Conservation (phyloP, 2,113 vertebrate genomes). For the Salvelinus fontinalis region DNA sequence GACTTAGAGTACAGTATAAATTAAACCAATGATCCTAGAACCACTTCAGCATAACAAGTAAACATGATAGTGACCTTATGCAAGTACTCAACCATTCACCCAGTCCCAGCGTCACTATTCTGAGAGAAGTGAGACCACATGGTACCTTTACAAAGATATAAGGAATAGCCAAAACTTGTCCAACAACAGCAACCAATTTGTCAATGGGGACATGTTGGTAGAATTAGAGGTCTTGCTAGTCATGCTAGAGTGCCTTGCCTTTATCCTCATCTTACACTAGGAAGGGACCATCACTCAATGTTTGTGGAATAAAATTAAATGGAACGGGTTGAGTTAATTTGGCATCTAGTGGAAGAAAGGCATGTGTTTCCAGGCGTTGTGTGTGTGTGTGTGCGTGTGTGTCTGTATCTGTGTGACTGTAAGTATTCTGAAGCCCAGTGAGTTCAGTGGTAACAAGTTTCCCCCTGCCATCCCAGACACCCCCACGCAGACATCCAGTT, state of each 20-base stretch:
- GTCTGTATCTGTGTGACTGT: too few relatives aligned
- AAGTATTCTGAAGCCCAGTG: background rate
- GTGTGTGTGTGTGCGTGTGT: background rate
- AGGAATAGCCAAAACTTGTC: background rate
- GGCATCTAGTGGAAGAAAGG: background rate
- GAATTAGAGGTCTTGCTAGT: conserved; percentile 1
- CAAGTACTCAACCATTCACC: background rate
- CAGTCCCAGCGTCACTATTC: background rate
- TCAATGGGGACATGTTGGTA: background rate
- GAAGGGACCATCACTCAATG: background rate
- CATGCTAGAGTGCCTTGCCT: background rate
- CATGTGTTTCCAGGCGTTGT: background rate
- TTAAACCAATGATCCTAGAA: background rate
- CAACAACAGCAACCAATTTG: background rate
- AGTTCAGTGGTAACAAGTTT: too few relatives aligned
- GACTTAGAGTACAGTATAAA: background rate
- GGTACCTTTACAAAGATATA: background rate
- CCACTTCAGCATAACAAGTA: background rate
- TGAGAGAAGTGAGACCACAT: conserved; percentile 1
- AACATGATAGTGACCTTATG: background rate
- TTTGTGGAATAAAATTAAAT: background rate
- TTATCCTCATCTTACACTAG: background rate
- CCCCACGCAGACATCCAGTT: background rate
- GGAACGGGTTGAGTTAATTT: background rate
- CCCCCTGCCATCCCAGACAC: background rate